Percentiles rank a stretch among this genome's conserved stretches.
phyloP scores from a whole-genome alignment of 2,797 vertebrate species.

The Rhinatrema bivittatum region DNA sequence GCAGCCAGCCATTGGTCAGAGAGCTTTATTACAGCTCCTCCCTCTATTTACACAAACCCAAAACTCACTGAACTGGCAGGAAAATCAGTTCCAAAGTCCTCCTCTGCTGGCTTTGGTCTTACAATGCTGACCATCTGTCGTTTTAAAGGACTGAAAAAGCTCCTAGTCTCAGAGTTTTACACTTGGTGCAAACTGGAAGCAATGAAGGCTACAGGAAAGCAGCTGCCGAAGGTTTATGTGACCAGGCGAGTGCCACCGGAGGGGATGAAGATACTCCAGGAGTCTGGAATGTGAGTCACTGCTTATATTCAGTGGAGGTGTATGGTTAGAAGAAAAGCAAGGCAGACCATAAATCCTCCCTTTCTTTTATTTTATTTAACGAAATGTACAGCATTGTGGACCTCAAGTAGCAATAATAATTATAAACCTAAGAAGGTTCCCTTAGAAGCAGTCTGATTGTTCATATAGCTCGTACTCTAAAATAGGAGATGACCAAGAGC shows the following conservation, averaged over 20 bases:
- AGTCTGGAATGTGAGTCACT: conserved; percentile 64
- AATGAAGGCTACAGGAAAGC: conserved; percentile 46
- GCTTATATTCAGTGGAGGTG: too few species aligned
- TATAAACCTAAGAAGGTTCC: too few species aligned
- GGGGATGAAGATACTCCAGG: conserved; percentile 58
- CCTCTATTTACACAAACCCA: conserved; percentile 3
- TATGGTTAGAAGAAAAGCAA: too few species aligned
- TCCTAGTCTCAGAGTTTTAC: conserved; percentile 32
- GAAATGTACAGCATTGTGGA: too few species aligned
- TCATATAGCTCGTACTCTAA: too few species aligned
- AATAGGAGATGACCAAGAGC: too few species aligned
- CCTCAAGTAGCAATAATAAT: too few species aligned
- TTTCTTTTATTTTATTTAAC: not conserved
- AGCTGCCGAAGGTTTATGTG: conserved; percentile 56
- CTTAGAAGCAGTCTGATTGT: too few species aligned
- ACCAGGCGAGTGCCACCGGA: conserved; percentile 65
- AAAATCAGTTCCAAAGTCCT: conserved; percentile 8
- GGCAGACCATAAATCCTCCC: too few species aligned
- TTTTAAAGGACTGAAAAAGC: conserved; percentile 43
- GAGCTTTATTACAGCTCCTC: not conserved
- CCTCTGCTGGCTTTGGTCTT: not conserved
- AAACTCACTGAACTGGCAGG: not conserved
- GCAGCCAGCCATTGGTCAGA: conserved; percentile 5
- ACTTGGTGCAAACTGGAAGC: conserved; percentile 10
- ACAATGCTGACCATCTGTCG: conserved; percentile 59